A percentile compares a stretch with the other conserved stretches of the same genome.
Conservation (phyloP, 2,888 invertebrate genomes). For the Andrena hattorfiana region DNA sequence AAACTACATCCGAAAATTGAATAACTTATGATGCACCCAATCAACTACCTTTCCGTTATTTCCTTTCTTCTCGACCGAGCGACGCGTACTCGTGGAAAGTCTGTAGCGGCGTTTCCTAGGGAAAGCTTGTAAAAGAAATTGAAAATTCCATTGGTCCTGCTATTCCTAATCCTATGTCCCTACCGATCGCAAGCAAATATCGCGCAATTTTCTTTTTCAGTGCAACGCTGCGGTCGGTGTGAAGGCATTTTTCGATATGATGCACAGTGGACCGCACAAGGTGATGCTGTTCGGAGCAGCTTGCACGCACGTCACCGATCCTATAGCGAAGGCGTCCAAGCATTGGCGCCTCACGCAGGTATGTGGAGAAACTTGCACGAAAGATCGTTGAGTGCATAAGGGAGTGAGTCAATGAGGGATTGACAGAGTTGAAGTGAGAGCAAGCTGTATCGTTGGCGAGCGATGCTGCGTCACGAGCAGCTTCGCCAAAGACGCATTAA, state of each 20-base stretch:
- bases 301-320: constrained; percentile 98
- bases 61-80: neutral
- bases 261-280: constrained; percentile 96
- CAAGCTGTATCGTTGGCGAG: neutral
- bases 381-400: neutral
- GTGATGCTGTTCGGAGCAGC: constrained; percentile 98
- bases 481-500: neutral
- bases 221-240: constrained; percentile 97
- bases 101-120: neutral
- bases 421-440: neutral
- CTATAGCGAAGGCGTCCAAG: constrained; percentile 98
- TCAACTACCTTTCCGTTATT: neutral
- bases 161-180: neutral
- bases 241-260: constrained; percentile 98
- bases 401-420: neutral
- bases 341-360: constrained; percentile 99
- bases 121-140: neutral
- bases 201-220: constrained; percentile 85
- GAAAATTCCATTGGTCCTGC: neutral
- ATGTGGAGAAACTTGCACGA: neutral
- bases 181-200: neutral
- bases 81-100: too few relatives aligned
- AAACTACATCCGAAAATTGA: constrained; percentile 10
- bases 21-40: neutral
- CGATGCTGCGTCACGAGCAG: constrained; percentile 2